Base-by-base conservation (phyloP, 1,140 invertebrate species). In the Gonatopus flavifemur region DNA sequence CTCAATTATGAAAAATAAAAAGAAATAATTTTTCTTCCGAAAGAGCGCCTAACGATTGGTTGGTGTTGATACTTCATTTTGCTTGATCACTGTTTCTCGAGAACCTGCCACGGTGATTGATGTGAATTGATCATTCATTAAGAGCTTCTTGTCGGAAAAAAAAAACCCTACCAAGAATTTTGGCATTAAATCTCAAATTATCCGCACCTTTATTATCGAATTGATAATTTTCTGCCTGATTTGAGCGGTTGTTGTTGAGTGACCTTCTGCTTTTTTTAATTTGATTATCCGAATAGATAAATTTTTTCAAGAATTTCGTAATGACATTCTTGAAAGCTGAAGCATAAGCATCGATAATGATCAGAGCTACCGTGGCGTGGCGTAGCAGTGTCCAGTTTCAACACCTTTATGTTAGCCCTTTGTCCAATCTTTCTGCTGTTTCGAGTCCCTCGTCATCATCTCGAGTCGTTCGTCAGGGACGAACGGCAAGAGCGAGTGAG, bases 11-110 rank as follows among this genome's bases (percentile, higher is more conserved):
- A 31, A 42, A 13, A 3, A 13, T 31, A 40, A 48, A 25, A 43
- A 10, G 19, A 18, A n/a, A 10, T 19, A 30, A 46, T 30, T 19
- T 22, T 3, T 15, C 24, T 33, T 36, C 10, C 25, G 22, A 22
- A 12, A 3, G 18, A 25, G 36, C 49, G 31, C 54, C 39, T 58
- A 53, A 52, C 53, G 49, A 43, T 54, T 55, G 56, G 41, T 57
- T 53, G 50, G 57, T 50, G 53, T 64, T 42, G 33, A 49, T 42
- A 47, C 36, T 52, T 52, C 68, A 73, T 67, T 70, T 48, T 64
- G 72, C 68, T 64, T 58, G 53, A 67, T 74, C 72, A 74, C 72
- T 52, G 64, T 58, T 54, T n/a, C 31, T 49, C 53, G 54, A 50
- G 61, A 49, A 59, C 32, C 40, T 35, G 55, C 48, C 37, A n/a